A percentile compares a stretch with the other conserved stretches of the same genome.
phyloP scores from a whole-genome alignment of 2,797 vertebrate genomes.

The Lerista edwardsae region DNA sequence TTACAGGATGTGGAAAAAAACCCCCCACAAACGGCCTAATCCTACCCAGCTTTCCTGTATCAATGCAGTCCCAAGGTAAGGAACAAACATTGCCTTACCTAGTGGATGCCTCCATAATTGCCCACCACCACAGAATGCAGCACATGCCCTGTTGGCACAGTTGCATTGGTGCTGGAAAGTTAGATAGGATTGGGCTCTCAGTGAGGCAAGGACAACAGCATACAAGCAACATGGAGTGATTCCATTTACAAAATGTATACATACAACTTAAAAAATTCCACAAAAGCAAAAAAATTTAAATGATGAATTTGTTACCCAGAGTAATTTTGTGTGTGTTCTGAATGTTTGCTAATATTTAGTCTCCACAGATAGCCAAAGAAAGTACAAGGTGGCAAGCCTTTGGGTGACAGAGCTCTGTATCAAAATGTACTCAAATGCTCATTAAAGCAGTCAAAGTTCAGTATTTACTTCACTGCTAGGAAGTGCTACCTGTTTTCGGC shows the following conservation, averaged over 20 bases:
- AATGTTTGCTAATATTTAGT: background rate
- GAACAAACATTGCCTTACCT: no score
- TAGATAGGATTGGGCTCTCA: no score
- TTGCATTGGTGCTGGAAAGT: no score
- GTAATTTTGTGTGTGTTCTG: background rate
- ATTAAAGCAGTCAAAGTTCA: background rate
- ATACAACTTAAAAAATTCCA: no score
- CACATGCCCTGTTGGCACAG: no score
- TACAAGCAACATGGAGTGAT: background rate
- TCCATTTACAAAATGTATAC: background rate
- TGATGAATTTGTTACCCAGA: background rate
- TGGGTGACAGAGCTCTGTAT: background rate
- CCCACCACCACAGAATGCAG: no score
- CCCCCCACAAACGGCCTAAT: no score
- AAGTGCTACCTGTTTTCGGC: background rate
- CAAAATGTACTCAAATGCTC: background rate
- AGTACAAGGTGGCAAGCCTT: background rate
- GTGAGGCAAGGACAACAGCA: background rate
- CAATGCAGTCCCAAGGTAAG: no score
- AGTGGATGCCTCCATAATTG: no score
- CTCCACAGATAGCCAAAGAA: background rate
- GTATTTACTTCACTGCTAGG: background rate
- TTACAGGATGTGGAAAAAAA: no score
- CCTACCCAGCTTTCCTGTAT: no score
- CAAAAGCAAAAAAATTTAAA: no score